Conservation (phyloP, 1,140 invertebrate species). For the Harpegnathos saltator region DNA sequence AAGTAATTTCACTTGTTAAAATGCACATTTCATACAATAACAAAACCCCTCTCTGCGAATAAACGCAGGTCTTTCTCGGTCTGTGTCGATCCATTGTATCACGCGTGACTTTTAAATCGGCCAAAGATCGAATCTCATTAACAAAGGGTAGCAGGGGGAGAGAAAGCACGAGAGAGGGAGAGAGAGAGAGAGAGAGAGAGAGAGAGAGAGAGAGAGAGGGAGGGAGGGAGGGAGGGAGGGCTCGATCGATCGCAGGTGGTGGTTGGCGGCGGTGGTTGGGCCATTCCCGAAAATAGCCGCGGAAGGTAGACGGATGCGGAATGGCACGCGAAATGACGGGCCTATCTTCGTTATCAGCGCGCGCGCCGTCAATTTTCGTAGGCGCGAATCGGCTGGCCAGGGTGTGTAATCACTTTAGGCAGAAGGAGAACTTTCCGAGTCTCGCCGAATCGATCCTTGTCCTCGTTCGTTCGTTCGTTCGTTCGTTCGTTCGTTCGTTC, state of each 20-base stretch:
- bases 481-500: conserved; percentile 69
- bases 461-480: conserved; percentile 66
- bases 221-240: not conserved
- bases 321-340: conserved; percentile 72
- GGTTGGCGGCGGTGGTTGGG: conserved; percentile 30
- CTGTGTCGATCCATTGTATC: not conserved
- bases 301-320: conserved; percentile 57
- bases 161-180: too few relatives aligned
- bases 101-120: conserved; percentile 5
- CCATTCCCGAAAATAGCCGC: conserved; percentile 58
- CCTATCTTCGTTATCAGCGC: conserved; percentile 72
- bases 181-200: not conserved
- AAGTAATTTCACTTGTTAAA: too few relatives aligned
- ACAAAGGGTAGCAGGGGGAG: not conserved
- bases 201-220: not conserved
- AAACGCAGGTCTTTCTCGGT: not conserved
- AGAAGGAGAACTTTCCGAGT: conserved; percentile 80
- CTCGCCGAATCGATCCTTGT: conserved; percentile 83
- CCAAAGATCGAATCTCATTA: conserved; percentile 24
- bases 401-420: conserved; percentile 78
- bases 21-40: too few relatives aligned
- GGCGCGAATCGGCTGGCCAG: conserved; percentile 69
- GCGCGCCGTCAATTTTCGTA: conserved; percentile 75
- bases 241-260: conserved; percentile 29
- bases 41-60: not conserved